These are phyloP conservation scores for Heteronetta atricapilla DNA, from an alignment of 2,113 vertebrate genomes.

Conservation along the genomic window DNA sequence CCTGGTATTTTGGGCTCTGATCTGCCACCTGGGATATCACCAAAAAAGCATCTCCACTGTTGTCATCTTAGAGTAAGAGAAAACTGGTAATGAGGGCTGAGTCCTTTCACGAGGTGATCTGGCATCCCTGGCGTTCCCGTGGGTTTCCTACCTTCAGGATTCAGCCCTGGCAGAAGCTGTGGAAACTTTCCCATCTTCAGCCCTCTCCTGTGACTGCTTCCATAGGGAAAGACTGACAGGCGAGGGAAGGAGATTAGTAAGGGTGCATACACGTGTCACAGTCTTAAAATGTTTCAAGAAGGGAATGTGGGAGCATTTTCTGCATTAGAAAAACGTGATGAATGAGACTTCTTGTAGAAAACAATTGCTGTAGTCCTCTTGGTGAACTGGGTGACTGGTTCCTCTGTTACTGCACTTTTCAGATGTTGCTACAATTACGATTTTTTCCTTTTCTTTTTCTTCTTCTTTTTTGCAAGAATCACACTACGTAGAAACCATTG, in stretches of 20 bases:
- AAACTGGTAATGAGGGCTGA: not conserved
- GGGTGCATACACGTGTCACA: not conserved
- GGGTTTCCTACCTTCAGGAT: not conserved
- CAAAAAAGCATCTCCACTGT: not conserved
- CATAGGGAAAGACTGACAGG: not conserved
- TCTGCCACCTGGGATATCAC: not conserved
- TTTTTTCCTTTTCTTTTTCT: not conserved
- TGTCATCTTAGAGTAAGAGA: not conserved
- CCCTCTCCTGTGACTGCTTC: not conserved
- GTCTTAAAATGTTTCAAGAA: not conserved
- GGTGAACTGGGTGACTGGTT: not conserved
- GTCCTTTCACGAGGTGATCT: not conserved
- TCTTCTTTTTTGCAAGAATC: not conserved
- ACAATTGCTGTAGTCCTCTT: not conserved
- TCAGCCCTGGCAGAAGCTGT: not conserved
- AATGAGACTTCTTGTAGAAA: slow-evolving; percentile 13
- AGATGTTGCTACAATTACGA: not conserved
- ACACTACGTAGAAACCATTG: not conserved
- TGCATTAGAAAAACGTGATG: not conserved
- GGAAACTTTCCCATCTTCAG: not conserved
- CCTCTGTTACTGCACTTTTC: not conserved
- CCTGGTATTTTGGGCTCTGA: not conserved
- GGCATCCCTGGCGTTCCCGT: not conserved
- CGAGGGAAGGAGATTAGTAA: not conserved
- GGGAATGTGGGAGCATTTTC: not conserved